phyloP scores from a whole-genome alignment of 1,140 invertebrate genomes.

The Panagrolaimus sp. region DNA sequence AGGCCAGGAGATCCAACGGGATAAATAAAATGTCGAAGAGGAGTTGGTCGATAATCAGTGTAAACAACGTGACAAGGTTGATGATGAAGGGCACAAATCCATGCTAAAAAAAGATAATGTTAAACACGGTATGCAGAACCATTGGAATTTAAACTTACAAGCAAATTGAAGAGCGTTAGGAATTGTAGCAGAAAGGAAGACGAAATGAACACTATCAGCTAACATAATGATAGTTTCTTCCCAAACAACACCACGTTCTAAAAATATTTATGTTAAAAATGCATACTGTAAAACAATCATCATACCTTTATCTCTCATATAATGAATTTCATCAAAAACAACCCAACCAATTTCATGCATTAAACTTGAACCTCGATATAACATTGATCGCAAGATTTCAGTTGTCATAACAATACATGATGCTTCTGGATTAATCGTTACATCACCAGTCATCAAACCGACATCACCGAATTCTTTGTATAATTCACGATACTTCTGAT shows the following conservation, averaged over 20 bases:
- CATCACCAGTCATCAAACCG: conserved; percentile 94
- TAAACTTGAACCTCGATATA: conserved; percentile 89
- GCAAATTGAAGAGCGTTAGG: conserved; percentile 95
- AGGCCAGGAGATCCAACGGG: conserved; percentile 86
- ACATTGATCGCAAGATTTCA: conserved; percentile 96
- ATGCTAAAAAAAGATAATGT: conserved; percentile 66
- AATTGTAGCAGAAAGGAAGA: conserved; percentile 97
- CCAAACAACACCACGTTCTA: conserved; percentile 94
- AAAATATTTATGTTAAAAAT: too few species aligned
- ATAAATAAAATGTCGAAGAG: conserved; percentile 95
- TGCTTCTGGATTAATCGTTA: conserved; percentile 94
- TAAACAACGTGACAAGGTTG: conserved; percentile 98
- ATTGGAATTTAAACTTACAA: conserved; percentile 21
- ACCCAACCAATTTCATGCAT: conserved; percentile 99
- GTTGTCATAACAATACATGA: conserved; percentile 99
- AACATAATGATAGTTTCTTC: conserved; percentile 97
- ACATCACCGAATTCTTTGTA: conserved; percentile 96
- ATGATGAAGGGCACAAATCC: conserved; percentile 86
- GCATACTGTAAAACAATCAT: too few species aligned
- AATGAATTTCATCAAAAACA: conserved; percentile 99
- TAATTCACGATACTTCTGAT: conserved; percentile 98
- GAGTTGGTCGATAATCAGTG: conserved; percentile 93
- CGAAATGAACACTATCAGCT: conserved; percentile 94
- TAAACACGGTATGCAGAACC: too few species aligned
- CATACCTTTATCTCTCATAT: conserved; percentile 87